Evolutionary conservation across 2,888 invertebrate species (phyloP).

Genomic region (Caenorhabditis wallacei): DNA sequence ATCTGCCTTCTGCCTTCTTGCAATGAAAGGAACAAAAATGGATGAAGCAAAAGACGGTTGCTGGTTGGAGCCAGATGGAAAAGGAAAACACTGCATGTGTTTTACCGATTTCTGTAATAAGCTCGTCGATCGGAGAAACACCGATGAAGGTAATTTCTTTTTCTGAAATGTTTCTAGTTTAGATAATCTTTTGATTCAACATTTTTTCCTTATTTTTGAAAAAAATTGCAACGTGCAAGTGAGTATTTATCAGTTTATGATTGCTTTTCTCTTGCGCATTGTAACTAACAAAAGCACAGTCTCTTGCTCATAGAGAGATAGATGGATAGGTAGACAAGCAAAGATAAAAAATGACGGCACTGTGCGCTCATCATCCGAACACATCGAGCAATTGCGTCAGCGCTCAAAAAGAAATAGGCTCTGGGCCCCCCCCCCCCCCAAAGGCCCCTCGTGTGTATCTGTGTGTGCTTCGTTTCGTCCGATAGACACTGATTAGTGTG

Average conservation of each 20-base stretch:
- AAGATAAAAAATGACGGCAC: constrained; percentile 42
- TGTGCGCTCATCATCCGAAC: constrained; percentile 36
- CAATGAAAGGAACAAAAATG: constrained; percentile 67
- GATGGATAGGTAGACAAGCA: not conserved
- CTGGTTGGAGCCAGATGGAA: constrained; percentile 79
- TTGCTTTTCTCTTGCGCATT: constrained; percentile 37
- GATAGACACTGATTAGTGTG: constrained; percentile 58
- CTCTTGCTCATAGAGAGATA: constrained; percentile 25
- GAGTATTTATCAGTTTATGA: constrained; percentile 52
- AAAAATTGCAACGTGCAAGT: constrained; percentile 45
- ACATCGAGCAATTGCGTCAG: constrained; percentile 68
- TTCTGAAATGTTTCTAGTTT: no score
- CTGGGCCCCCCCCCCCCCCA: not conserved
- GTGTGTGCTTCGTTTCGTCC: constrained; percentile 43
- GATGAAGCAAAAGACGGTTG: constrained; percentile 74
- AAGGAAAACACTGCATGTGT: constrained; percentile 80
- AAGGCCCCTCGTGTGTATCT: constrained; percentile 20
- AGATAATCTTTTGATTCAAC: not conserved
- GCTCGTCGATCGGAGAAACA: constrained; percentile 71
- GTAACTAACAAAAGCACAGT: constrained; percentile 32
- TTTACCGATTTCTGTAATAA: constrained; percentile 78
- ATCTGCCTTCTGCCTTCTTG: constrained; percentile 78
- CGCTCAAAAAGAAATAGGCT: constrained; percentile 3
- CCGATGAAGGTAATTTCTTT: constrained; percentile 55
- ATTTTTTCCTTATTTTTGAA: not conserved